Conservation (phyloP, 2,797 vertebrate species). For the Emydoidea blandingii region DNA sequence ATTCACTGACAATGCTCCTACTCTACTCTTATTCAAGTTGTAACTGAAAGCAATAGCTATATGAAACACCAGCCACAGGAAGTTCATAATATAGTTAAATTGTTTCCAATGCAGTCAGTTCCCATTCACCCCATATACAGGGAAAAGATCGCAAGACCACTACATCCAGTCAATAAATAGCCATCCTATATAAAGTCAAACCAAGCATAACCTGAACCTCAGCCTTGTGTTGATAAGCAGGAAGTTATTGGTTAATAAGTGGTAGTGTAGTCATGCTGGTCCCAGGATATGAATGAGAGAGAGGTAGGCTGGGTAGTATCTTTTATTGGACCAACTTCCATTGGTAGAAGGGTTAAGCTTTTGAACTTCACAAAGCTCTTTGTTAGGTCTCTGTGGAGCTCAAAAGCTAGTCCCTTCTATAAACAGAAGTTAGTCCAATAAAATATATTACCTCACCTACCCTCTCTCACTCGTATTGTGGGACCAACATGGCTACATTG, state of each 20-base stretch:
- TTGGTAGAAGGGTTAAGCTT: too few species aligned
- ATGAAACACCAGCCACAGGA: neutral
- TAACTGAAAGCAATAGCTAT: neutral
- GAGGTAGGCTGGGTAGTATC: too few species aligned
- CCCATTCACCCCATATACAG: neutral
- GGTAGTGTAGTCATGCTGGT: too few species aligned
- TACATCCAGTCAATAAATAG: neutral
- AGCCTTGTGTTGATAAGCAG: neutral
- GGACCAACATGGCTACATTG: too few species aligned
- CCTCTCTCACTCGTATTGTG: too few species aligned
- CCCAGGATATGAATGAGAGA: too few species aligned
- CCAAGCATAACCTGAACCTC: neutral
- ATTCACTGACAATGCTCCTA: neutral
- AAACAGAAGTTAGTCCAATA: too few species aligned
- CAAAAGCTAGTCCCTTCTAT: too few species aligned
- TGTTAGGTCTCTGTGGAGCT: too few species aligned
- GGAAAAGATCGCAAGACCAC: rapidly evolving
- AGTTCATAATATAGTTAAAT: neutral
- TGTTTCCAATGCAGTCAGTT: neutral
- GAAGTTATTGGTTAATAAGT: neutral
- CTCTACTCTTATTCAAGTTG: neutral
- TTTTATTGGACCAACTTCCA: too few species aligned
- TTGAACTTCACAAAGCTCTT: too few species aligned
- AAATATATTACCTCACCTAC: too few species aligned
- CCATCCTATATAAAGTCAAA: rapidly evolving